phyloP scores from a whole-genome alignment of 2,888 invertebrate genomes.

The Scaptomyza flava region DNA sequence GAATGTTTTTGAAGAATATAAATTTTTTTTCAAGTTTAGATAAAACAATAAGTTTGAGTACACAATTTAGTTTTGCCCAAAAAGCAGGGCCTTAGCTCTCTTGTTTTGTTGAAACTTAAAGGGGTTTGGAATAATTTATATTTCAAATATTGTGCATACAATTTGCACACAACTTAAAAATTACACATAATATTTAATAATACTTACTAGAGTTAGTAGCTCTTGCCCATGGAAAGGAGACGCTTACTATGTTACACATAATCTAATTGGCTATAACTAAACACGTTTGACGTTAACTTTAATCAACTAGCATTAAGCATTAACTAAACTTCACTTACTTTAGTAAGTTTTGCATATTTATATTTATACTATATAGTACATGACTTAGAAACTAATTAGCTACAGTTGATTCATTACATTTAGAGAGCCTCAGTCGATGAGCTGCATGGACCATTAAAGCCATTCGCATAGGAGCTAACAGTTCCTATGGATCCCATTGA shows the following conservation, averaged over 20 bases:
- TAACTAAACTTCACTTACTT: conserved; percentile 41
- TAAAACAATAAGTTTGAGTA: too few relatives aligned
- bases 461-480: conserved; percentile 37
- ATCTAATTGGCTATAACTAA: conserved; percentile 71
- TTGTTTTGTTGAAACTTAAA: not conserved
- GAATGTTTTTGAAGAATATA: too few relatives aligned
- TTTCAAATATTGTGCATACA: conserved; percentile 39
- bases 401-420: conserved; percentile 28
- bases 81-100: not conserved
- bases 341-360: conserved; percentile 8
- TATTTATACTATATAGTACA: conserved; percentile 13
- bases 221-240: conserved; percentile 27
- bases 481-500: conserved; percentile 21
- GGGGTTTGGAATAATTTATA: conserved; percentile 54
- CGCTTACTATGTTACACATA: conserved; percentile 76
- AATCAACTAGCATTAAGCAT: conserved; percentile 54
- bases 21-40: too few relatives aligned
- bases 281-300: conserved; percentile 72
- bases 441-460: conserved; percentile 85
- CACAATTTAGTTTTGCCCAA: too few relatives aligned
- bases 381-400: conserved; percentile 15
- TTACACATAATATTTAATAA: not conserved
- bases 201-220: conserved; percentile 31
- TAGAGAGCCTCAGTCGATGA: conserved; percentile 85
- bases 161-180: conserved; percentile 19